These are phyloP conservation scores for Pteromalus puparum DNA, from an alignment of 1,140 invertebrate species.

Conservation along the genomic window DNA sequence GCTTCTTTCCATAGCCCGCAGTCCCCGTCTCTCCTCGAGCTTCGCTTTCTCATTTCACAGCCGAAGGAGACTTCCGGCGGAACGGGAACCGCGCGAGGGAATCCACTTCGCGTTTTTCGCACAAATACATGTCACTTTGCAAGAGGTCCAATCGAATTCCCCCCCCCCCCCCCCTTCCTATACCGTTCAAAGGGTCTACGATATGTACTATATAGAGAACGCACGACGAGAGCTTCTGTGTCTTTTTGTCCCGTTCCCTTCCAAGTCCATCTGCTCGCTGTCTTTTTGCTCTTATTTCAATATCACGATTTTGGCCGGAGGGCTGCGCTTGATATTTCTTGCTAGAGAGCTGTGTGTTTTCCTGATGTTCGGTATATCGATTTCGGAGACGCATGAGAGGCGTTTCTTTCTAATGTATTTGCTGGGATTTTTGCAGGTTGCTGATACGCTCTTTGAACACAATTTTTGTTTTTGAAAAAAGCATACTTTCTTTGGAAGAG, in stretches of 20 bases:
- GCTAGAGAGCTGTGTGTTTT: background rate
- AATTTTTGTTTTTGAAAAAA: no score
- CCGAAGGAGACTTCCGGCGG: conserved; percentile 59
- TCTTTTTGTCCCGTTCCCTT: background rate
- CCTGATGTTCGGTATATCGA: background rate
- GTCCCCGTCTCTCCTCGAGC: background rate
- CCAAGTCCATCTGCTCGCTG: background rate
- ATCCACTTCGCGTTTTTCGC: conserved; percentile 51
- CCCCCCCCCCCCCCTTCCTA: background rate
- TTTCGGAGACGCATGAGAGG: no score
- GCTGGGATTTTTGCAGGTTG: no score
- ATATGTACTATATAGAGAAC: background rate
- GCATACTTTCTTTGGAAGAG: no score
- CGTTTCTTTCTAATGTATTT: no score
- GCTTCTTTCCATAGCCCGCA: background rate
- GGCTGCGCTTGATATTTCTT: background rate
- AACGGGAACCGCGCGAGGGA: conserved; percentile 50
- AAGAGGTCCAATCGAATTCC: conserved; percentile 42
- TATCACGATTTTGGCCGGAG: conserved; percentile 1
- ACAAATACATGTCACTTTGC: conserved; percentile 48
- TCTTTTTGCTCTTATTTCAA: conserved; percentile 15
- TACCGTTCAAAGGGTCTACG: conserved; percentile 20
- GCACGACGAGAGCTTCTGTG: background rate
- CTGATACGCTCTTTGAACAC: no score
- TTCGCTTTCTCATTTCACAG: conserved; percentile 60